Base-by-base conservation (phyloP, 2,888 invertebrate species). In the Coleophora deauratella region DNA sequence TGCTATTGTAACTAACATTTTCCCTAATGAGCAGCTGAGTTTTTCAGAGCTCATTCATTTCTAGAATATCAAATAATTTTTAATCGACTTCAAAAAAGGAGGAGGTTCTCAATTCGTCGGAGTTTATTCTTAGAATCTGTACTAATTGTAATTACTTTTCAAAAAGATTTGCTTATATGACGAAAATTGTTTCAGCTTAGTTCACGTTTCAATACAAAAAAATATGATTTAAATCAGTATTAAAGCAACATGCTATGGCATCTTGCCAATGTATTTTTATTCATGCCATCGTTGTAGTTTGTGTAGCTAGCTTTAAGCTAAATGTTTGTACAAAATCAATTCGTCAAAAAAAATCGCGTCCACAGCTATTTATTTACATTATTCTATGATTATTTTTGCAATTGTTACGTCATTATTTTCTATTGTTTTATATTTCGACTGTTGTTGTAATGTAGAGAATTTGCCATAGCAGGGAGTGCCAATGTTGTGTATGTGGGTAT, bases 381-480 rank as follows among this genome's bases (percentile, higher is more conserved):
- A 36, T 21, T 15, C 37, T 34, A 49, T 54, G 52, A n/a, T n/a
- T n/a, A n/a, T n/a, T 49, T 53, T 53, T 52, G 53, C 48, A 46
- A 47, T 41, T 41, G 45, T 46, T 49, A 45, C 57, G 59, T 54
- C 54, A 35, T 41, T 32, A 42, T 44, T 46, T 45, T 46, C 36
- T 55, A 50, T 50, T 49, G 40, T 40, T 49, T 58, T 54, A 56
- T 57, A 56, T 59, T 55, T 55, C 47, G 31, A 38, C 11, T 32
- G 13, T 48, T 55, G 54, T 52, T 51, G 51, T 57, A 46, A 21
- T 51, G 55, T 57, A 57, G 57, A 57, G 47, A 51, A 59, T 58
- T 62, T 65, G 72, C 69, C 69, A 69, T 67, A 52, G 60, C 50
- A 66, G 60, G 55, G 65, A 69, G 78, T 81, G 80, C 79, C 81